A percentile compares a stretch with the other conserved stretches of the same genome.
These are phyloP conservation scores for Aleiodes alternator DNA, from an alignment of 2,888 invertebrate species.

Conservation along the genomic window DNA sequence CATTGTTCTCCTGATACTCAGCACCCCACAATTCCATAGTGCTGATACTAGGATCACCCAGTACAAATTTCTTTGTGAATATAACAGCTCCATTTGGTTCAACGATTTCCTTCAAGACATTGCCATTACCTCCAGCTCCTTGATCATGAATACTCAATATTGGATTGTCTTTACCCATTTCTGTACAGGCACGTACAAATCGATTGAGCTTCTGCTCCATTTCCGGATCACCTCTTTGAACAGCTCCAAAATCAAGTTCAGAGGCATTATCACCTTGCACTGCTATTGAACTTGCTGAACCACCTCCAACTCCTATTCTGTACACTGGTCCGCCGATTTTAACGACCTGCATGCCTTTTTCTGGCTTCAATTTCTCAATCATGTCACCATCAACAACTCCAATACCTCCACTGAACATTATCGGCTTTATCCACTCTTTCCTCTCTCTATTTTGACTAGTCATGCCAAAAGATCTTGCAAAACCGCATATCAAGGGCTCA, in stretches of 20 bases:
- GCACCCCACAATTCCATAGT: slow-evolving; percentile 98
- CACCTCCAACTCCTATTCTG: slow-evolving; percentile 98
- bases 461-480: slow-evolving; percentile 93
- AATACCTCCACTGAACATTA: slow-evolving; percentile 98
- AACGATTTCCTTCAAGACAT: slow-evolving; percentile 96
- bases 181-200: slow-evolving; percentile 93
- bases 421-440: slow-evolving; percentile 97
- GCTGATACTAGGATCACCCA: slow-evolving; percentile 96
- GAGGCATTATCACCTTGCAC: slow-evolving; percentile 92
- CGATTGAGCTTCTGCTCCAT: slow-evolving; percentile 99
- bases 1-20: slow-evolving; percentile 98
- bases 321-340: slow-evolving; percentile 99
- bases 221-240: slow-evolving; percentile 97
- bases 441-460: slow-evolving; percentile 78
- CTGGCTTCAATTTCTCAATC: slow-evolving; percentile 86
- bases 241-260: slow-evolving; percentile 96
- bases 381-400: slow-evolving; percentile 91
- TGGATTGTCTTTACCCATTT: slow-evolving; percentile 88
- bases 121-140: slow-evolving; percentile 98
- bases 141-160: slow-evolving; percentile 98
- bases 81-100: slow-evolving; percentile 96
- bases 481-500: slow-evolving; percentile 94
- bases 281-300: slow-evolving; percentile 97
- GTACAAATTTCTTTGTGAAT: slow-evolving; percentile 88
- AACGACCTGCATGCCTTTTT: slow-evolving; percentile 90